Evolutionary conservation across 2,888 invertebrate genomes (phyloP), one percentile per base, ranked within the genome.

Genomic region (Eustalomyia histrio): DNA sequence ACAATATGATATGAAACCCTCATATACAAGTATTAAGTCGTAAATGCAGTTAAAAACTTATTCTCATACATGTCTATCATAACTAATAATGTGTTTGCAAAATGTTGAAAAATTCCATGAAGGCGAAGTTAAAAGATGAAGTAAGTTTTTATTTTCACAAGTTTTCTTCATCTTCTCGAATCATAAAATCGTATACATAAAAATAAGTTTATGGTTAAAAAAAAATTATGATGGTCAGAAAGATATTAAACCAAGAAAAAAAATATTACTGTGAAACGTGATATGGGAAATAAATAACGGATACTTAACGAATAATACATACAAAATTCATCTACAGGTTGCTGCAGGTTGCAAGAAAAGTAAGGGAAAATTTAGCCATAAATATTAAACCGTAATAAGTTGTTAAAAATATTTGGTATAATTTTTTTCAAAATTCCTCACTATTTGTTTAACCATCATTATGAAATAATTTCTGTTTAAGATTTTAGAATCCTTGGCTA

Each of bases 1-100:
- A 29, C 29, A 12, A 12, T 12, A 39, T 39, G 8, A 55, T 29
- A 47, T 14, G n/a, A 47, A 47, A 47, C 6, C 29, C 47, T 57
- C 57, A 68, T 55, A 21, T 50, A 4, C 57, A 61, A 43, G 18
- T 57, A 68, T 50, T 55, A 17, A 63, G 61, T 73, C 78, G 60
- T 78, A 78, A 78, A 72, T 61, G 47, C 43, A 71, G 53, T 61
- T 61, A 33, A 61, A 67, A 61, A 58, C 63, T 57, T 68, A 39
- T 35, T 50, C 33, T 24, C 47, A 18, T 67, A 47, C 16, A 39
- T 61, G 72, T 61, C 78, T 65, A 78, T 72, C 61, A 43, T 72
- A 65, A 58, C 63, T 68, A 63, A 79, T 78, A 72, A 67, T 53
- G 71, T 72, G 52, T 60, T 29, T 4, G 29, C 18, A 33, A 60